Evolutionary conservation across 2,888 invertebrate species (phyloP), one percentile per base, ranked within the genome.

Genomic region (Dioctria linearis): DNA sequence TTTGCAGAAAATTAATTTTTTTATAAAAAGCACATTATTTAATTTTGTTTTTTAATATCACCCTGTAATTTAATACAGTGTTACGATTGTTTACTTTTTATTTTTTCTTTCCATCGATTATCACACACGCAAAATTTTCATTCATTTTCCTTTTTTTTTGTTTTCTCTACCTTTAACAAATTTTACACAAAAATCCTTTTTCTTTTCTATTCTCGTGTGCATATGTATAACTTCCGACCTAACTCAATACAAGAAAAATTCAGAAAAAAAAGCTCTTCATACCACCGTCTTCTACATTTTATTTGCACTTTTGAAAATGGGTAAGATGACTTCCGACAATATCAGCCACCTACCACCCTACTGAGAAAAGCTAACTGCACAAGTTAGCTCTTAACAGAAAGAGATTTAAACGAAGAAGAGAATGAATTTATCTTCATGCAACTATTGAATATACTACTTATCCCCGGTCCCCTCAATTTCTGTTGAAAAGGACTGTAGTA

Each of bases 221-320:
- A 40, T 5, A 8, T 65, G 40, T 40, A 3, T 37, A n/a, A 73
- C 57, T 73, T 59, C 73, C 57, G 73, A 59, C 73, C 73, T 73
- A 73, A 57, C 73, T n/a, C 73, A 73, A 57, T 13, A 13, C 57
- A 43, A 54, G 40, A 59, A 57, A 73, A 25, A 59, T 57, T 1
- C 57, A 13, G 25, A 25, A 25, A 25, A 25, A 25, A 73, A 73
- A 57, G 40, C 73, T 57, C 9, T 51, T 39, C 40, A 39, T 42
- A 39, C 57, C 43, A 40, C 59, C 13, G 39, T 40, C 59, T 59
- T 42, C 57, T 57, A 40, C 25, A 40, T 42, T 25, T 57, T 57
- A 57, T 73, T 57, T 57, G 40, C 5, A 51, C 54, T 57, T 42
- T 3, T n/a, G 43, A 25, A 42, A 59, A 13, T 57, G 59, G 43